Conservation (phyloP, 2,888 invertebrate genomes). For the Meganola albula region DNA sequence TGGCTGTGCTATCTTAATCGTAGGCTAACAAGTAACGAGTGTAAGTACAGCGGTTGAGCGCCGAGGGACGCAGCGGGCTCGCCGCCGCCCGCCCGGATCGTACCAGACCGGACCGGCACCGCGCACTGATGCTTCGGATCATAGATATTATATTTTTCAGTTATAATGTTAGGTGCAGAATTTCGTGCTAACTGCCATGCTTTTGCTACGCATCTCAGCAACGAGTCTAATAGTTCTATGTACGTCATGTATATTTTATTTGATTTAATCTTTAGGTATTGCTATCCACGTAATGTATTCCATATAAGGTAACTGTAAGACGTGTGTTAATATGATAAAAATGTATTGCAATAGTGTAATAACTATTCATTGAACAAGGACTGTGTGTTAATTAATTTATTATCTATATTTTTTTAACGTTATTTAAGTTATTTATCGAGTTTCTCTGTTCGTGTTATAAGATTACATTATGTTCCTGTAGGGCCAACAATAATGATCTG, state of each 20-base stretch:
- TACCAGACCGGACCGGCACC: conserved; percentile 26
- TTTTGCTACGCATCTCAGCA: conserved; percentile 68
- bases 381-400: conserved; percentile 74
- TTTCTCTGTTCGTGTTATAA: conserved; percentile 43
- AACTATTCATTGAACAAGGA: conserved; percentile 70
- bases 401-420: conserved; percentile 50
- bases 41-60: conserved; percentile 48
- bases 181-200: conserved; percentile 71
- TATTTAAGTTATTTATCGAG: conserved; percentile 72
- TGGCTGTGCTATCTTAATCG: conserved; percentile 72
- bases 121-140: conserved; percentile 50
- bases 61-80: conserved; percentile 40
- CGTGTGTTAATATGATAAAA: conserved; percentile 58
- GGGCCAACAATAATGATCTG: conserved; percentile 56
- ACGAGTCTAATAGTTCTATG: conserved; percentile 55
- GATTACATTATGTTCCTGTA: conserved; percentile 47
- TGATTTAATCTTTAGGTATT: conserved; percentile 54
- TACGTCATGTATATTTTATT: conserved; percentile 48
- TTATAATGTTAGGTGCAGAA: conserved; percentile 69
- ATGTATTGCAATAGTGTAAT: conserved; percentile 62
- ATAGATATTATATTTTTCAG: conserved; percentile 58
- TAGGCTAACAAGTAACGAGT: conserved; percentile 57
- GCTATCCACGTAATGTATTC: conserved; percentile 68
- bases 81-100: conserved; percentile 5
- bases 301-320: conserved; percentile 68